phyloP scores from a whole-genome alignment of 2,113 vertebrate species.

The Corythornis vintsioides region DNA sequence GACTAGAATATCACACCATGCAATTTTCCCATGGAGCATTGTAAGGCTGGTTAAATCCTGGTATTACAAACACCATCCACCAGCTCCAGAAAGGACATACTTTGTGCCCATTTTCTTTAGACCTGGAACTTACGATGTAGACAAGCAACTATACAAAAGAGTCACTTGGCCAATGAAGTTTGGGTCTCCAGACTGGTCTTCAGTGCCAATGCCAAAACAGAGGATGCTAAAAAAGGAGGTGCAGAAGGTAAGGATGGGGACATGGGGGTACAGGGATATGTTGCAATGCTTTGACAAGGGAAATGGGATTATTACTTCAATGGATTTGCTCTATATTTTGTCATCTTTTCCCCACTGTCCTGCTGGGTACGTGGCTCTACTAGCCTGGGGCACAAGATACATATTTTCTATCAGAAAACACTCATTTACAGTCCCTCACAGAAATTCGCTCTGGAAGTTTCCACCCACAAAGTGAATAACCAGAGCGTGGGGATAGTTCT shows the following conservation, averaged over 20 bases:
- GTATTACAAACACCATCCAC: not conserved
- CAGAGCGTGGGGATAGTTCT: not conserved
- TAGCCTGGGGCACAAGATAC: not conserved
- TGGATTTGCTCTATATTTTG: not conserved
- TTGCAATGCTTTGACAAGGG: not conserved
- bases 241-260: not conserved
- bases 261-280: not conserved
- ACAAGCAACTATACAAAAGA: conserved; percentile 50
- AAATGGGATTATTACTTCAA: accelerated
- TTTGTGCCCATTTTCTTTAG: conserved; percentile 60
- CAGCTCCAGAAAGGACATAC: not conserved
- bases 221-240: conserved; percentile 81
- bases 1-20: not conserved
- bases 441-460: not conserved
- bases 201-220: conserved; percentile 68
- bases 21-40: not conserved
- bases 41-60: not conserved
- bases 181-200: conserved; percentile 85
- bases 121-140: conserved; percentile 77
- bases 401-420: not conserved
- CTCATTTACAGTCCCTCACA: not conserved
- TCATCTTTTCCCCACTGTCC: not conserved
- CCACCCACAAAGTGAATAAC: not conserved
- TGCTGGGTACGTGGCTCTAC: not conserved
- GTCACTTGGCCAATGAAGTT: conserved; percentile 89